Base-by-base conservation (phyloP, 2,113 vertebrate species). In the Eptesicus fuscus region DNA sequence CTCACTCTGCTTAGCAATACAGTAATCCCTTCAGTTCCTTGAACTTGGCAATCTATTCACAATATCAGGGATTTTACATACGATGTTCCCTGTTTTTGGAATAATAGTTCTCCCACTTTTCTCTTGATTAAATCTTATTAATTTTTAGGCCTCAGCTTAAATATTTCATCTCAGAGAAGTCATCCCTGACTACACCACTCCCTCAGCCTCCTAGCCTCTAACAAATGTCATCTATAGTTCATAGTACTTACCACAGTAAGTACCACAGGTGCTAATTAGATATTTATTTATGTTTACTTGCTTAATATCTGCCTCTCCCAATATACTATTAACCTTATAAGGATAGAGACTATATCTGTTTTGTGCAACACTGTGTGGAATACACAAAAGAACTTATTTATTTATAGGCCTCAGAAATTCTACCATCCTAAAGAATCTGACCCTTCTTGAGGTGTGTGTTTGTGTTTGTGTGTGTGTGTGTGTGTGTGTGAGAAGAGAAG, bases 201-300 rank as follows among this genome's bases (percentile, higher is more conserved):
- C 16, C 28, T 90, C 28, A 90, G n/a, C 0, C 11, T 63, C 5
- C 11, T 13, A 61, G 17, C 11, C 35, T 40, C 61, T 32, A 74
- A 28, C 77, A 91, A 96, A 44, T 91, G 16, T 7, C 35, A 42
- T 37, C 12, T 14, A 71, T 74, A 51, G 13, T 35, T 87, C 20
- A 70, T 20, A 63, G 22, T 37, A 74, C 30, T 91, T 53, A 79
- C 11, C 22, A 42, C 1, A 63, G 22, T 37, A 74, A 23, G 89
- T 53, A 79, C 11, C 22, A 42, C 1, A 42, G 59, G 20, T 91
- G 28, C 7, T 83, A 37, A 61, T 28, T 76, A 76, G 51, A 22
- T 49, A 69, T 85, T 56, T 56, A 82, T 78, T 83, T 78, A 70
- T 88, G 28, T 65, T 90, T 92, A 25, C 88, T 94, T 76, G 30